Evolutionary conservation across 1,140 invertebrate genomes (phyloP).

Genomic region (Arctopsyche grandis): DNA sequence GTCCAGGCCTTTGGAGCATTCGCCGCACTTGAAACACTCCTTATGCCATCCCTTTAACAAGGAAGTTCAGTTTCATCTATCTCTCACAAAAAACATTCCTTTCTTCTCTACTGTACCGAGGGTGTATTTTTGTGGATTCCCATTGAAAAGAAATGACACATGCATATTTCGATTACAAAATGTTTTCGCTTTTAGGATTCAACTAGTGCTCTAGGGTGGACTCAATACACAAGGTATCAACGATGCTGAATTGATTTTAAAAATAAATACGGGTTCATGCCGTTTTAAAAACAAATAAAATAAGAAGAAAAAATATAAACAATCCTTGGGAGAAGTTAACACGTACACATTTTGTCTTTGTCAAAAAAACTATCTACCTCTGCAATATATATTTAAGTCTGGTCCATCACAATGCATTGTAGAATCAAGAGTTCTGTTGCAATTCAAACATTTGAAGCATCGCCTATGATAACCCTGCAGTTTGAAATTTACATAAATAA

Average conservation of each 20-base stretch:
- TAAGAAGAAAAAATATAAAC: slow-evolving; percentile 27
- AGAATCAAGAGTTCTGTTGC: slow-evolving; percentile 92
- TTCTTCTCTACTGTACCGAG: neutral
- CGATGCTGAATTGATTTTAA: neutral
- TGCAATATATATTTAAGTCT: slow-evolving; percentile 92
- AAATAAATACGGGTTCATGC: slow-evolving; percentile 28
- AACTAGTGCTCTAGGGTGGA: slow-evolving; percentile 6
- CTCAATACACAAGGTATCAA: neutral
- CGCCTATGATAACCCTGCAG: slow-evolving; percentile 86
- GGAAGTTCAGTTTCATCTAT: slow-evolving; percentile 58
- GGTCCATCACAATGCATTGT: slow-evolving; percentile 93
- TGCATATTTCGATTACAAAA: neutral
- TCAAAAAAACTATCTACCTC: slow-evolving; percentile 72
- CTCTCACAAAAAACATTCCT: neutral
- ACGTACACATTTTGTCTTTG: slow-evolving; percentile 44
- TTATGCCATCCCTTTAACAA: slow-evolving; percentile 83
- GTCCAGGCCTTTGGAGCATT: slow-evolving; percentile 95
- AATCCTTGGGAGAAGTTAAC: slow-evolving; percentile 24
- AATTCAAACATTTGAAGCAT: slow-evolving; percentile 91
- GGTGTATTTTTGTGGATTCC: neutral
- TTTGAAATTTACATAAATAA: slow-evolving; percentile 43
- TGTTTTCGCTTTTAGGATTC: neutral
- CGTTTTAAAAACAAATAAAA: slow-evolving; percentile 18
- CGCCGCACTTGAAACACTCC: slow-evolving; percentile 94
- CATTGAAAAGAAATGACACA: slow-evolving; percentile 15